Conservation (phyloP, 2,797 vertebrate species). For the Mionectes olivaceus region DNA sequence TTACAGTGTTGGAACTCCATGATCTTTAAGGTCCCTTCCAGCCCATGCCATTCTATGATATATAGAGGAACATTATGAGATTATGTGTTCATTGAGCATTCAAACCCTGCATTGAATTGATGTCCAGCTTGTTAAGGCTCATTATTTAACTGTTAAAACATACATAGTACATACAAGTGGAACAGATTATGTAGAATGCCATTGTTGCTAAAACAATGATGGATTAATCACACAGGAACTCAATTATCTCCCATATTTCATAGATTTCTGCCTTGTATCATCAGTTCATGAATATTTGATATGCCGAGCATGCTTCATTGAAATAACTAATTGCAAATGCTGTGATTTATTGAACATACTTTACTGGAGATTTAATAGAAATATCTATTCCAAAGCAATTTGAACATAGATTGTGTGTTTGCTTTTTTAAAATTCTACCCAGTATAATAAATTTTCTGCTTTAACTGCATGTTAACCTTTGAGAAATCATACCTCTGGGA, state of each 20-base stretch:
- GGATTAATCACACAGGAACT: slow-evolving; percentile 61
- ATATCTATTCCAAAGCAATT: slow-evolving; percentile 72
- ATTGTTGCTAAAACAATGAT: slow-evolving; percentile 47
- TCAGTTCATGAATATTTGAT: slow-evolving; percentile 80
- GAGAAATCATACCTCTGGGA: slow-evolving; percentile 70
- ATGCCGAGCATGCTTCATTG: slow-evolving; percentile 73
- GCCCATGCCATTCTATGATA: not conserved
- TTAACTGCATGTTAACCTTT: slow-evolving; percentile 74
- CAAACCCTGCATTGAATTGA: slow-evolving; percentile 13
- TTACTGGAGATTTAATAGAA: slow-evolving; percentile 77
- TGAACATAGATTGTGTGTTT: slow-evolving; percentile 63
- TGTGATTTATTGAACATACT: slow-evolving; percentile 74
- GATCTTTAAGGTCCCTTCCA: not conserved
- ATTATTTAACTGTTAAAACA: slow-evolving; percentile 23
- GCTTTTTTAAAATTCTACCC: slow-evolving; percentile 67
- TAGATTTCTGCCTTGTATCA: slow-evolving; percentile 74
- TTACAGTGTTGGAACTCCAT: not conserved
- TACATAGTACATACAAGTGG: slow-evolving; percentile 11
- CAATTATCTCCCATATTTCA: slow-evolving; percentile 62
- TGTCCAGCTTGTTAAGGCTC: slow-evolving; percentile 35
- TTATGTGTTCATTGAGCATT: not conserved
- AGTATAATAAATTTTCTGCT: slow-evolving; percentile 53
- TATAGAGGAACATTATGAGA: not conserved
- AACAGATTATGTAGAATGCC: not conserved
- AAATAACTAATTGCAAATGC: slow-evolving; percentile 80